Conservation (phyloP, 2,888 invertebrate genomes). For the Antheraea yamamai region DNA sequence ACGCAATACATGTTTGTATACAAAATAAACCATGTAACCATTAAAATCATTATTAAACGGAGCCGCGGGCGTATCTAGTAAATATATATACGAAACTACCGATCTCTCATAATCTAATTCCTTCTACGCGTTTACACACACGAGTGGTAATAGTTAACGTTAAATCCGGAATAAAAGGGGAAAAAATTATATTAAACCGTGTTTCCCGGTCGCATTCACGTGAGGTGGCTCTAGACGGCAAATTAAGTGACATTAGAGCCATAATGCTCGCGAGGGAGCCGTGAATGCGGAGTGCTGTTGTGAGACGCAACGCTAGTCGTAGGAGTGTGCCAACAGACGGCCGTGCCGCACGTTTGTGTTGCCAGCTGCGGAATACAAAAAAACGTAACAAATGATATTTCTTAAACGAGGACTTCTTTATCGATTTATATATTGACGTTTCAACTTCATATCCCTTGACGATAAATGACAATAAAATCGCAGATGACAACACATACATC, state of each 20-base stretch:
- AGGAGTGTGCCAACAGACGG: conserved; percentile 52
- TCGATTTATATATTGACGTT: neutral
- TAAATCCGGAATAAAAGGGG: conserved; percentile 64
- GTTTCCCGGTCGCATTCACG: conserved; percentile 71
- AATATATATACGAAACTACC: conserved; percentile 46
- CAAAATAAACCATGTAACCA: too few relatives aligned
- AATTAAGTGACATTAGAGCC: conserved; percentile 80
- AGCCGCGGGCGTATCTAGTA: neutral
- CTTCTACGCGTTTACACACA: conserved; percentile 74
- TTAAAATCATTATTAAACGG: too few relatives aligned
- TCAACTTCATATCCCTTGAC: neutral
- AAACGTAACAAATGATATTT: neutral
- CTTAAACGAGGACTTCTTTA: neutral
- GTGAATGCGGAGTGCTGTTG: conserved; percentile 73
- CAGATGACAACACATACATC: neutral
- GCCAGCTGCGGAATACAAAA: neutral
- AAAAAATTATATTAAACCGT: conserved; percentile 77
- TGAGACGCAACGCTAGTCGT: conserved; percentile 61
- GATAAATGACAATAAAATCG: conserved; percentile 15
- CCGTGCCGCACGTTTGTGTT: conserved; percentile 25
- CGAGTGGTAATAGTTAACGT: conserved; percentile 74
- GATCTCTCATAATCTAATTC: conserved; percentile 72
- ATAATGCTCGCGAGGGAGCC: conserved; percentile 73
- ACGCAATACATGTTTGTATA: too few relatives aligned
- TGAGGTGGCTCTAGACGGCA: conserved; percentile 78